Conservation (phyloP, 2,113 vertebrate genomes). For the Solea solea region DNA sequence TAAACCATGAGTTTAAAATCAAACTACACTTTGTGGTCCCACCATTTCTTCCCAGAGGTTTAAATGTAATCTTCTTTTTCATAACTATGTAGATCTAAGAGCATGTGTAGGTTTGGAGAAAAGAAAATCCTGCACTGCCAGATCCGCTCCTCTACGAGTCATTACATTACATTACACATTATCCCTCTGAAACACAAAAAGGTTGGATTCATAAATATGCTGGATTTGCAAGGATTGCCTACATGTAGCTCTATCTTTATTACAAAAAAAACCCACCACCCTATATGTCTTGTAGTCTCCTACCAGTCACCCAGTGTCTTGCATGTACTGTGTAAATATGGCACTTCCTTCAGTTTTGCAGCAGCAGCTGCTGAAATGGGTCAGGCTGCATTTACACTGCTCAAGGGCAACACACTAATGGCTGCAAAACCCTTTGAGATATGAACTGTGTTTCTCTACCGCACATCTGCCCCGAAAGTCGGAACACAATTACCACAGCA, state of each 20-base stretch:
- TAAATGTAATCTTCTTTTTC: too few species aligned
- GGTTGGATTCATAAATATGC: slow-evolving; percentile 16
- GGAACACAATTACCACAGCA: slow-evolving; percentile 18
- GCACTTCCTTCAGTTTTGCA: slow-evolving; percentile 5
- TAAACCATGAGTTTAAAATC: too few species aligned
- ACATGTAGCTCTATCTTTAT: slow-evolving; percentile 39
- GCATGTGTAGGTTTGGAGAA: background rate
- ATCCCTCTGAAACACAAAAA: slow-evolving; percentile 11
- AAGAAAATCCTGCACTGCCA: slow-evolving; percentile 1
- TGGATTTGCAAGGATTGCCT: background rate
- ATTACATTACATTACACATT: too few species aligned
- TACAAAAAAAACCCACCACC: slow-evolving; percentile 8
- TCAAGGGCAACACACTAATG: slow-evolving; percentile 27
- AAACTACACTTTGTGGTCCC: too few species aligned
- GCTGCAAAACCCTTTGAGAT: slow-evolving; percentile 29
- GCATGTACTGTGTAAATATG: slow-evolving; percentile 8
- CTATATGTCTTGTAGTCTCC: slow-evolving; percentile 8
- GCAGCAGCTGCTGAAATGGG: slow-evolving; percentile 56
- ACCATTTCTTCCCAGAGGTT: too few species aligned
- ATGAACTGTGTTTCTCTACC: slow-evolving; percentile 12
- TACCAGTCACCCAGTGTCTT: background rate
- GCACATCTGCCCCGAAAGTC: slow-evolving; percentile 17
- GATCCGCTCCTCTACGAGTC: slow-evolving; percentile 39
- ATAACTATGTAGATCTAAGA: background rate
- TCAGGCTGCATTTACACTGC: slow-evolving; percentile 36